Evolutionary conservation across 2,888 invertebrate genomes (phyloP).

Genomic region (Druceiella hillmani): DNA sequence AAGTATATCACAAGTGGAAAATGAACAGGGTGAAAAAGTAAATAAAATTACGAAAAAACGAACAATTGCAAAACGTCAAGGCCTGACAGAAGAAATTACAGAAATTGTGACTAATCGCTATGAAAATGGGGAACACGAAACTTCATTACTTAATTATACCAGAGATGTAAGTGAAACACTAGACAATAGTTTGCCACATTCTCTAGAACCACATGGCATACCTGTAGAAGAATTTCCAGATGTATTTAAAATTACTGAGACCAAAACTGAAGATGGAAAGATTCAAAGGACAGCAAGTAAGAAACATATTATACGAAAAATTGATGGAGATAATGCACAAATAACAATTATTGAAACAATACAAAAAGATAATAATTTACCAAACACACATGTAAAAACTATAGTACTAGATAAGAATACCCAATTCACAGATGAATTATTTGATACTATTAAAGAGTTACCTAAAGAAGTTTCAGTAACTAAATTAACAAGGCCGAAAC

Average conservation of each 20-base stretch:
- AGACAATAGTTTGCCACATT: no score
- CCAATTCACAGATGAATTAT: conserved; percentile 14
- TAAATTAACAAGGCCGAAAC: no score
- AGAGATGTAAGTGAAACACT: conserved; percentile 14
- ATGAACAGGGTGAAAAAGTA: conserved; percentile 33
- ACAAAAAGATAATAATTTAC: conserved; percentile 19
- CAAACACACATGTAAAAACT: conserved; percentile 31
- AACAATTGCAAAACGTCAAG: conserved; percentile 27
- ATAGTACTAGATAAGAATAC: conserved; percentile 28
- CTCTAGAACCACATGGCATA: no score
- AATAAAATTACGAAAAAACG: conserved; percentile 26
- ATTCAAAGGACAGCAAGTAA: conserved; percentile 1
- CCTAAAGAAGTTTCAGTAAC: conserved; percentile 28
- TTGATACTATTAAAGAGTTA: conserved; percentile 20
- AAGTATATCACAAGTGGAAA: conserved; percentile 34
- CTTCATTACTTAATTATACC: conserved; percentile 26
- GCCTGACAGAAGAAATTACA: conserved; percentile 37
- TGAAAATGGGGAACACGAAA: conserved; percentile 37
- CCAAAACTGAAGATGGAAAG: conserved; percentile 1
- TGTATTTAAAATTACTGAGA: conserved; percentile 1
- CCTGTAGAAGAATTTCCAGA: conserved; percentile 4
- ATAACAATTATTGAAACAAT: conserved; percentile 21
- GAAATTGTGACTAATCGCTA: conserved; percentile 40
- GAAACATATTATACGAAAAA: conserved; percentile 23
- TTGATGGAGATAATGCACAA: conserved; percentile 22